Evolutionary conservation across 2,113 vertebrate species (phyloP).

Genomic region (Cebus imitator): DNA sequence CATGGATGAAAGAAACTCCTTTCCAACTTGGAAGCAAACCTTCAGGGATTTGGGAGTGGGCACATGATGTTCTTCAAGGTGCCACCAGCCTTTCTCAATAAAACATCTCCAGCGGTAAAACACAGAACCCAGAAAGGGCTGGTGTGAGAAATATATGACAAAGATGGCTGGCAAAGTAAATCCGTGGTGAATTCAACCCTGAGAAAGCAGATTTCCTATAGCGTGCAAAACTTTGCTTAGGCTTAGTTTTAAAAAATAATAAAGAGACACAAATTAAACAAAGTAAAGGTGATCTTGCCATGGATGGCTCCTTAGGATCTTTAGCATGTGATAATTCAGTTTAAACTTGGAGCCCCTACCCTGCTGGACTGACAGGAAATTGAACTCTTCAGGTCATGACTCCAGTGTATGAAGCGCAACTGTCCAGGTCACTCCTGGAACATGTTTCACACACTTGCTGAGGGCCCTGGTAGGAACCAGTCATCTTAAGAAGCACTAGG

Average conservation of each 20-base stretch:
- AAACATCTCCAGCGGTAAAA: neutral
- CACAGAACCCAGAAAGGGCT: neutral
- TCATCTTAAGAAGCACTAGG: neutral
- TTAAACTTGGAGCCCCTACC: neutral
- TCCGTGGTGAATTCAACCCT: neutral
- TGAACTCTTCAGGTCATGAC: neutral
- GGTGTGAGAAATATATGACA: neutral
- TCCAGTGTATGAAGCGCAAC: neutral
- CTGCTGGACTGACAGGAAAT: neutral
- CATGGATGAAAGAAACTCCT: neutral
- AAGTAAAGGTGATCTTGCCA: neutral
- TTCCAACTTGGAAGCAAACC: conserved; percentile 1
- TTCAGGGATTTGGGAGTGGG: neutral
- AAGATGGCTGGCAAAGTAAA: neutral
- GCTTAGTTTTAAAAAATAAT: neutral
- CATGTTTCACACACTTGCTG: neutral
- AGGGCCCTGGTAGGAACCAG: neutral
- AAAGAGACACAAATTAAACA: conserved; percentile 18
- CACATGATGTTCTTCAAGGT: neutral
- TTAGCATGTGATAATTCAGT: neutral
- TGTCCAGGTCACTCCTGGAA: neutral
- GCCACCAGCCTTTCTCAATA: neutral
- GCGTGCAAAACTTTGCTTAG: neutral
- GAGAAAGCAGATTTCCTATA: neutral
- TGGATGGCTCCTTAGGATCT: neutral